Evolutionary conservation across 2,888 invertebrate genomes (phyloP).

Genomic region (Tanytarsus gracilentus): DNA sequence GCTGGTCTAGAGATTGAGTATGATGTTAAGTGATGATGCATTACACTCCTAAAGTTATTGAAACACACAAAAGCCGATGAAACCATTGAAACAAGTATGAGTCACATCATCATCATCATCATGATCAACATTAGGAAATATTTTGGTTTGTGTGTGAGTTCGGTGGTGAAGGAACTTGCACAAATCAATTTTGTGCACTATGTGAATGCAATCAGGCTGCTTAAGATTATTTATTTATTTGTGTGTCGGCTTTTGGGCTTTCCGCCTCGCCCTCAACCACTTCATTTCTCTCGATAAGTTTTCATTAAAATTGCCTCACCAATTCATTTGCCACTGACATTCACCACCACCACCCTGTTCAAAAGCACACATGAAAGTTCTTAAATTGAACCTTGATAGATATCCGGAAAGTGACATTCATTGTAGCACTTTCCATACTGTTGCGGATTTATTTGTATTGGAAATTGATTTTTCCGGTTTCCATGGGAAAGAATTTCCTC

Average conservation of each 20-base stretch:
- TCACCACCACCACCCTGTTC: neutral
- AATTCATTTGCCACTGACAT: neutral
- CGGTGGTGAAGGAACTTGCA: neutral
- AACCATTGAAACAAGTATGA: conserved; percentile 9
- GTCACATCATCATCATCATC: neutral
- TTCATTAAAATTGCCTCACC: neutral
- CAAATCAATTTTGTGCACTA: neutral
- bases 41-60: too few species aligned
- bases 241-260: neutral
- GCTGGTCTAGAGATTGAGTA: neutral
- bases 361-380: too few species aligned
- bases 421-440: too few species aligned
- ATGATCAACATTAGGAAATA: neutral
- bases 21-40: conserved; percentile 2
- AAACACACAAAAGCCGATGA: conserved; percentile 19
- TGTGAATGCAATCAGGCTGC: neutral
- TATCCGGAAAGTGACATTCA: too few species aligned
- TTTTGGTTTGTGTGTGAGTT: neutral
- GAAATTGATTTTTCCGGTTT: conserved; percentile 9
- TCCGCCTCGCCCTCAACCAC: neutral
- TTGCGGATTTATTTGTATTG: too few species aligned
- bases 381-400: too few species aligned
- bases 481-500: neutral
- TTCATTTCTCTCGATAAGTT: neutral
- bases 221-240: conserved; percentile 26